A percentile compares a stretch with the other conserved stretches of the same genome.
These are phyloP conservation scores for Lophius americanus DNA, from an alignment of 2,797 vertebrate genomes.

Conservation along the genomic window DNA sequence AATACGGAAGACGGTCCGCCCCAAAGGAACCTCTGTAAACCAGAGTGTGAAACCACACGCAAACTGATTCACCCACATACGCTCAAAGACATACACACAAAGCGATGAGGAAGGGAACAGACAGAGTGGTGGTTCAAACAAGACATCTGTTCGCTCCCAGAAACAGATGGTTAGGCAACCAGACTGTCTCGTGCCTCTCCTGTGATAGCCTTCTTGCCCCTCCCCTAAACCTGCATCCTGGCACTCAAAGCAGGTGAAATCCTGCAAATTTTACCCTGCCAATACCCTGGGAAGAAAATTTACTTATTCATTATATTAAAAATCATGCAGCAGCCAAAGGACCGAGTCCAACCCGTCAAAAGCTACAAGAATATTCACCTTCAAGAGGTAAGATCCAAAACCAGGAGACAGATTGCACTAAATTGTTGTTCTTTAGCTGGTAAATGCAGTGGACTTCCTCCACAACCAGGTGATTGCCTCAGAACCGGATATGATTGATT, in stretches of 20 bases:
- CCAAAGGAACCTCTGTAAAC: constrained; percentile 62
- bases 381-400: neutral
- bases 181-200: constrained; percentile 65
- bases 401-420: neutral
- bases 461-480: constrained; percentile 1
- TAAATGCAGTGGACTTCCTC: constrained; percentile 9
- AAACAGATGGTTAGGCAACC: constrained; percentile 77
- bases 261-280: constrained; percentile 49
- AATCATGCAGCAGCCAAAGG: neutral
- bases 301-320: constrained; percentile 34
- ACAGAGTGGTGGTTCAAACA: constrained; percentile 43
- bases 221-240: constrained; percentile 55
- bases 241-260: constrained; percentile 61
- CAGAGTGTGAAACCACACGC: constrained; percentile 49
- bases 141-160: constrained; percentile 76
- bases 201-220: constrained; percentile 43
- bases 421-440: neutral
- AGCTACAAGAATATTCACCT: neutral
- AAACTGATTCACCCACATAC: constrained; percentile 2
- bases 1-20: constrained; percentile 51
- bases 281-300: constrained; percentile 35
- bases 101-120: constrained; percentile 44
- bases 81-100: constrained; percentile 20
- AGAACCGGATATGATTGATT: constrained; percentile 41
- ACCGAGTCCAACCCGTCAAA: neutral